Base-by-base conservation (phyloP, 2,888 invertebrate species). In the Diabrotica balteata region DNA sequence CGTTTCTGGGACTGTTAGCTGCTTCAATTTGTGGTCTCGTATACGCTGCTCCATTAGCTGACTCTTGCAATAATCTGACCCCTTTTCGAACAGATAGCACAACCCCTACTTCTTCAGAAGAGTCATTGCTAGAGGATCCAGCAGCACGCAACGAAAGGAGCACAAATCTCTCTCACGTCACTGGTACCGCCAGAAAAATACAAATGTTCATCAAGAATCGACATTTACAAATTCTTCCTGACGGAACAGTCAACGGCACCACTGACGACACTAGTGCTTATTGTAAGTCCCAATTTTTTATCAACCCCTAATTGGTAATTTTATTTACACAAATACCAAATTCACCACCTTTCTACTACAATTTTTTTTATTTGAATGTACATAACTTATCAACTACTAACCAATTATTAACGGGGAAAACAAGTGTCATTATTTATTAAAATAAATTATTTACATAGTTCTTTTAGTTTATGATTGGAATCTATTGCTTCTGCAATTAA, bases 161-260 rank as follows among this genome's bases (percentile, higher is more conserved):
- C 81, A 91, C 93, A 79, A 92, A 92, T 86, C 87, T 93, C 81
- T 92, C 92, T 81, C 92, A 92, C 86, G 90, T 93, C 83, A 91
- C 91, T 78, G 93, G 93, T 83, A 90, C 91, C 70, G 89, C 90
- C 74, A 88, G 93, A 79, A 93, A 92, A 82, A 93, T 94, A 81
- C 92, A 92, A 86, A 89, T 94, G 88, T 93, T 90, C 87, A 90
- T 94, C 85, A 93, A 91, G 86, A 91, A 93, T 86, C 89, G 91
- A 78, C 91, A 92, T 84, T 88, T 94, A 76, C 94, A 94, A 86
- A 87, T 94, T 79, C 86, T 93, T 85, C 92, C 92, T 77, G 93
- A 93, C 86, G 94, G 94, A 84, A 91, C 91, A 79, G 93, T 94
- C 85, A 93, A 93, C 87, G 93, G 94, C 78, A 93, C 93, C 82